Evolutionary conservation across 2,113 vertebrate genomes (phyloP).

Genomic region (Gymnorhina tibicen): DNA sequence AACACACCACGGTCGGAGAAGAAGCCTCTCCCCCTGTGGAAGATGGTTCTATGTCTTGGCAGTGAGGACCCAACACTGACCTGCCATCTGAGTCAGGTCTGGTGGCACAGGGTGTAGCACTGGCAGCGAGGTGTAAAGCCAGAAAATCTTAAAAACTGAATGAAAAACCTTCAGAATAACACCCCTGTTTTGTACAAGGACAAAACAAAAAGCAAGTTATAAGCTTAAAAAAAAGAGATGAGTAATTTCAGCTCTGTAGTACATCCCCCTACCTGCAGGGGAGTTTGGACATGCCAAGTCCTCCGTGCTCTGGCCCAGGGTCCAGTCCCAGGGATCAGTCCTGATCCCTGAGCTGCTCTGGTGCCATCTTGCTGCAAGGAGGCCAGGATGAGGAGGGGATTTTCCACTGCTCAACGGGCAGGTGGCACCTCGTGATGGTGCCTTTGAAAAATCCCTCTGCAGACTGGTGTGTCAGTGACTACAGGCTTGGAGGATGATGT

Average conservation of each 20-base stretch:
- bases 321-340: neutral
- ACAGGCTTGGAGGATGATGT: neutral
- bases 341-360: neutral
- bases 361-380: neutral
- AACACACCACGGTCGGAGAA: neutral
- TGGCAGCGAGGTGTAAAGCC: neutral
- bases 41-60: neutral
- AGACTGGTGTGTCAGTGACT: neutral
- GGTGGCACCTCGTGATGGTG: neutral
- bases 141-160: neutral
- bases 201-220: neutral
- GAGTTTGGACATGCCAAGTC: neutral
- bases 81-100: neutral
- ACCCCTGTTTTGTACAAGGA: neutral
- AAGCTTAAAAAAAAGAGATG: neutral
- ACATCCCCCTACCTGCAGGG: neutral
- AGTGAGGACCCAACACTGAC: accelerated
- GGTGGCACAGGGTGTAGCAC: accelerated
- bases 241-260: neutral
- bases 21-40: neutral
- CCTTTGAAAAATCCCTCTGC: neutral
- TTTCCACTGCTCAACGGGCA: neutral
- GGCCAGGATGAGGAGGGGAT: neutral
- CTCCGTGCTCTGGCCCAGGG: accelerated
- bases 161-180: neutral